Evolutionary conservation across 2,888 invertebrate genomes (phyloP).

Genomic region (Sinodicranocentrus sp.): DNA sequence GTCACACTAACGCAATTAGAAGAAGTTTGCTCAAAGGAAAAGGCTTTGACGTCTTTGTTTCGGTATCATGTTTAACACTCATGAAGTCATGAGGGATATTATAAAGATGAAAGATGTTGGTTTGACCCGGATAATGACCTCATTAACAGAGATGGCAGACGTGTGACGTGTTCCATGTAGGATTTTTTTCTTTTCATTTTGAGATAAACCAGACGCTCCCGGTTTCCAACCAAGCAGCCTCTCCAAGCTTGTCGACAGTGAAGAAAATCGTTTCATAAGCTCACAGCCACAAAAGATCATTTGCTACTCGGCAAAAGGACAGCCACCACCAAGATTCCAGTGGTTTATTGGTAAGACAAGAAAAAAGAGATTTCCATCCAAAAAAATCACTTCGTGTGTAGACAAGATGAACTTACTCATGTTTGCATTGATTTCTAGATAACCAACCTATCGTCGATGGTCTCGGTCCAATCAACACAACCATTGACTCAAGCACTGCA

Average conservation of each 20-base stretch:
- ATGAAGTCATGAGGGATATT: too few species aligned
- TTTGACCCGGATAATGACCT: too few species aligned
- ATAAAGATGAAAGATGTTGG: too few species aligned
- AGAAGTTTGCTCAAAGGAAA: too few species aligned
- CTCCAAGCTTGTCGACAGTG: slow-evolving; percentile 60
- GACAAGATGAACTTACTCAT: too few species aligned
- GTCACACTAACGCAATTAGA: too few species aligned
- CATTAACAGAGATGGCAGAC: too few species aligned
- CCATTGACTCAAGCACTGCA: slow-evolving; percentile 18
- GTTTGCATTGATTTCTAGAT: slow-evolving; percentile 48
- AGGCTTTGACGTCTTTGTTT: too few species aligned
- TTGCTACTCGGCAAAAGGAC: slow-evolving; percentile 70
- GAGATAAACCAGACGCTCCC: slow-evolving; percentile 73
- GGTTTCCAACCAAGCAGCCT: slow-evolving; percentile 59
- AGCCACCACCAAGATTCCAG: slow-evolving; percentile 73
- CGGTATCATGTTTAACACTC: too few species aligned
- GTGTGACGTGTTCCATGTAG: too few species aligned
- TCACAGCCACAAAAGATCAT: slow-evolving; percentile 50
- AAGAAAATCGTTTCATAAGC: slow-evolving; percentile 31
- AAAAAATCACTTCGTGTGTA: too few species aligned
- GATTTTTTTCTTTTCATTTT: neutral
- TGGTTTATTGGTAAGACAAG: slow-evolving; percentile 74
- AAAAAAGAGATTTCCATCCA: neutral
- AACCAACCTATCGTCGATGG: slow-evolving; percentile 68
- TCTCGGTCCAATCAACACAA: slow-evolving; percentile 65